Conservation (phyloP, 2,888 invertebrate genomes). For the Athalia rosae region DNA sequence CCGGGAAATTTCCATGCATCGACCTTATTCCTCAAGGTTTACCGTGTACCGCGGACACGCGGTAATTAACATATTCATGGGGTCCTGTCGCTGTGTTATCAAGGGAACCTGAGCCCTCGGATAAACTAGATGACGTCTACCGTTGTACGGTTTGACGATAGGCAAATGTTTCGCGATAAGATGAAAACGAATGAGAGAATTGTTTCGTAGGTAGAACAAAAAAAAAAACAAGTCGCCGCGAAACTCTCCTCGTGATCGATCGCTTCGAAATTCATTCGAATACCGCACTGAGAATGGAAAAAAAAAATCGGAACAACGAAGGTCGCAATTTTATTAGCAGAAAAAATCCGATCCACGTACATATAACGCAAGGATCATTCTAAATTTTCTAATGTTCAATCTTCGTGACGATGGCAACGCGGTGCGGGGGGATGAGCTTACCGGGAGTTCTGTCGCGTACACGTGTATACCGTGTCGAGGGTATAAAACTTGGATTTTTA, state of each 20-base stretch:
- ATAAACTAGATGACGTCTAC: background rate
- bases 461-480: background rate
- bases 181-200: background rate
- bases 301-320: no score
- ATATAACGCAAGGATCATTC: no score
- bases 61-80: constrained; percentile 38
- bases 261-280: no score
- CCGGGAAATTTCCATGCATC: constrained; percentile 5
- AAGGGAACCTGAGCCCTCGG: background rate
- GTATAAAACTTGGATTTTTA: constrained; percentile 27
- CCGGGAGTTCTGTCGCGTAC: background rate
- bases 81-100: constrained; percentile 11
- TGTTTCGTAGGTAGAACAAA: background rate
- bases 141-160: background rate
- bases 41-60: constrained; percentile 9
- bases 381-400: no score
- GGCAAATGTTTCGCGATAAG: background rate
- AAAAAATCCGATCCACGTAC: no score
- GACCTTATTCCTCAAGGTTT: constrained; percentile 18
- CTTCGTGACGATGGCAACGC: no score
- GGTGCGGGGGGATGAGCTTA: no score
- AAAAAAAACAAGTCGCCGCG: background rate
- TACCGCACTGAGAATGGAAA: no score
- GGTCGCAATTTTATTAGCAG: no score
- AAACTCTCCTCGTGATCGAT: no score